Conservation (phyloP, 2,888 invertebrate genomes). For the Antheraea assamensis region DNA sequence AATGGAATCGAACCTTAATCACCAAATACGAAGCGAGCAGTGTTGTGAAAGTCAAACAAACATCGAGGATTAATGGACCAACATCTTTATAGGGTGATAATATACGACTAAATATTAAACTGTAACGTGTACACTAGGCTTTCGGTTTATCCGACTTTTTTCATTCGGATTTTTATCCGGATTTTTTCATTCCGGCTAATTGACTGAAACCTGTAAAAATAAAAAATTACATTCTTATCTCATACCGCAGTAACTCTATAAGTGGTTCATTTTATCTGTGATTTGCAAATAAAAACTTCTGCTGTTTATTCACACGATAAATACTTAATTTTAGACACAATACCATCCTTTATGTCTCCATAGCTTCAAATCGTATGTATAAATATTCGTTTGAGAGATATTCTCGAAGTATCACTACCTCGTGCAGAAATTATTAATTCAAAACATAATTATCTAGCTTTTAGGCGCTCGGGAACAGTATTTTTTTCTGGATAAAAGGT, state of each 20-base stretch:
- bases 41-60: constrained; percentile 4
- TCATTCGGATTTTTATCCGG: background rate
- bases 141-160: background rate
- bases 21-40: background rate
- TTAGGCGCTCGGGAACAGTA: too few relatives aligned
- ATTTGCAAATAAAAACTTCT: background rate
- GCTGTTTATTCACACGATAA: background rate
- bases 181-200: background rate
- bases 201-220: background rate
- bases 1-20: background rate
- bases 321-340: background rate
- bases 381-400: background rate
- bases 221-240: background rate
- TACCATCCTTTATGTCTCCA: background rate
- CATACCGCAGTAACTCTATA: background rate
- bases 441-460: too few relatives aligned
- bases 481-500: too few relatives aligned
- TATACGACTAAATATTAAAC: background rate
- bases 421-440: background rate
- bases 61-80: background rate
- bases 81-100: constrained; percentile 4
- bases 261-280: background rate
- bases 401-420: background rate
- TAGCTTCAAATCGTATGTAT: background rate
- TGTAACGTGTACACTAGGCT: background rate